These are phyloP conservation scores for Motacilla alba DNA, from an alignment of 2,113 vertebrate species.

Conservation along the genomic window DNA sequence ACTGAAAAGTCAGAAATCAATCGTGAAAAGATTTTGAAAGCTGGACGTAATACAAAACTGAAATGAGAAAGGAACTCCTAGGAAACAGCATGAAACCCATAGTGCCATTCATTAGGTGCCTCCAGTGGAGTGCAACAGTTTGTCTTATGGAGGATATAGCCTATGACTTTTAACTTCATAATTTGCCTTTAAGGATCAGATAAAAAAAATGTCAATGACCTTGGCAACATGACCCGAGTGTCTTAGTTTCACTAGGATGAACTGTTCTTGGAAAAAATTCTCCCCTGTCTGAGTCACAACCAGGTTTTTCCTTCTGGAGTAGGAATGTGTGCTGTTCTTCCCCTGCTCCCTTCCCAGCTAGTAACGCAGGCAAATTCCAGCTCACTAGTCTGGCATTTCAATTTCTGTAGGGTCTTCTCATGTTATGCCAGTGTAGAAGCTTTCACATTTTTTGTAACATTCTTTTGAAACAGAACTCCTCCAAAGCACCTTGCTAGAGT, in stretches of 20 bases:
- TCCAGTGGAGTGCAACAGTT: neutral
- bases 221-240: constrained; percentile 52
- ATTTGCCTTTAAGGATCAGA: constrained; percentile 36
- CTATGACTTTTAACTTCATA: neutral
- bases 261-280: constrained; percentile 72
- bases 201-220: constrained; percentile 41
- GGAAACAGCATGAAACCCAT: neutral
- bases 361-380: constrained; percentile 23
- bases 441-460: constrained; percentile 21
- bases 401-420: constrained; percentile 26
- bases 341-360: constrained; percentile 37
- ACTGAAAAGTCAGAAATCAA: neutral
- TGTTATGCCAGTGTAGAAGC: neutral
- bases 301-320: constrained; percentile 66
- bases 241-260: constrained; percentile 65
- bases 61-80: neutral
- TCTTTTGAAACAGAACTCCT: neutral
- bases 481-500: neutral
- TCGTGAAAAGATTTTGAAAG: neutral
- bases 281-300: constrained; percentile 63
- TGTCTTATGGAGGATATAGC: neutral
- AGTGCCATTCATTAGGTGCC: neutral
- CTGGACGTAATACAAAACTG: neutral
- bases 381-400: constrained; percentile 1
- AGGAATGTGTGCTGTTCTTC: constrained; percentile 61